Conservation (phyloP, 2,113 vertebrate species). For the human region DNA sequence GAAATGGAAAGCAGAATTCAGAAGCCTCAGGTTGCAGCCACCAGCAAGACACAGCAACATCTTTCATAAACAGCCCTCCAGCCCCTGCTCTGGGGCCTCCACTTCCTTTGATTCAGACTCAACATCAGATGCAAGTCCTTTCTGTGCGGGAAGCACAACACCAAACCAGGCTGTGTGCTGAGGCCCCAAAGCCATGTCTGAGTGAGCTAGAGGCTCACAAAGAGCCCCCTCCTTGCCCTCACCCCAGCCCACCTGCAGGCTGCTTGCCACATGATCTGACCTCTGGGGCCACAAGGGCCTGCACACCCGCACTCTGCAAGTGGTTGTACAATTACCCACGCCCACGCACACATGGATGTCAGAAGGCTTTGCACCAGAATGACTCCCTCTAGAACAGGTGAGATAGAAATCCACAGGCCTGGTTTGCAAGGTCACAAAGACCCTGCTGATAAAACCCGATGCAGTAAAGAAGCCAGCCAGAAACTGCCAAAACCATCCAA, state of each 20-base stretch:
- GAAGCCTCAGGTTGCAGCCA: slow-evolving; percentile 56
- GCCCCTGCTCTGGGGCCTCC: rapidly evolving
- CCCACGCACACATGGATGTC: too few species aligned
- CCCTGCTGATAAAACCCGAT: too few species aligned
- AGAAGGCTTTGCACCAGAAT: too few species aligned
- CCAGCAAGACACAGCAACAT: neutral
- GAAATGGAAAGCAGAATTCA: slow-evolving; percentile 47
- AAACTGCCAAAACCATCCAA: too few species aligned
- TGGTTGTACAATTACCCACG: too few species aligned
- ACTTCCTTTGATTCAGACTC: rapidly evolving
- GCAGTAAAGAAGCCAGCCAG: too few species aligned
- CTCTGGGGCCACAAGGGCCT: too few species aligned
- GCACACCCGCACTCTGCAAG: rapidly evolving
- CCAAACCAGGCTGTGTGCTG: rapidly evolving
- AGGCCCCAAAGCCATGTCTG: rapidly evolving
- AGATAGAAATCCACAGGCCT: too few species aligned
- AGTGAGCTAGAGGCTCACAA: neutral
- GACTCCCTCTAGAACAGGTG: too few species aligned
- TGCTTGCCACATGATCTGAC: neutral
- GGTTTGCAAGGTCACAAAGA: too few species aligned
- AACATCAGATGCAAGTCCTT: neutral
- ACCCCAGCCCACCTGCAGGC: neutral
- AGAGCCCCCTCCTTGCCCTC: neutral
- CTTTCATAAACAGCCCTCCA: rapidly evolving
- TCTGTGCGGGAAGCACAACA: rapidly evolving